A percentile compares a stretch with the other conserved stretches of the same genome.
These are phyloP conservation scores for Ligdia adustata DNA, from an alignment of 2,888 invertebrate species.

Conservation along the genomic window DNA sequence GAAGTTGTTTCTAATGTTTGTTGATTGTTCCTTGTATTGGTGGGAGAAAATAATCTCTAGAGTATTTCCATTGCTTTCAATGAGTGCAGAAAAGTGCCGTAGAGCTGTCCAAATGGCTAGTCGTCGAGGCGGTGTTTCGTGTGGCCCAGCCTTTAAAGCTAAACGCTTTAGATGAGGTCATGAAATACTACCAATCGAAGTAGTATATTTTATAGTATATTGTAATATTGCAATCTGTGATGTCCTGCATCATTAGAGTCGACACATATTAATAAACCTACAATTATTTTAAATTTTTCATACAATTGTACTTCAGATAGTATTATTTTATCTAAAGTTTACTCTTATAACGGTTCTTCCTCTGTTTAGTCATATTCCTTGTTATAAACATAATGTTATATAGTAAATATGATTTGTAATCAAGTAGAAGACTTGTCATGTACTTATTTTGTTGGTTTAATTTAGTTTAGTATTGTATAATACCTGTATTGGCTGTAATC, in stretches of 20 bases:
- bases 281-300: constrained; percentile 15
- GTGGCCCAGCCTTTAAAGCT: too few species aligned
- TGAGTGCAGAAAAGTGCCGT: too few species aligned
- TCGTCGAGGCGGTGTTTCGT: too few species aligned
- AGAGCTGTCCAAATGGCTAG: too few species aligned
- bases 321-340: constrained; percentile 58
- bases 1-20: too few species aligned
- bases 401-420: constrained; percentile 18
- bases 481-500: neutral
- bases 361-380: constrained; percentile 6
- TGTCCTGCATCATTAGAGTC: constrained; percentile 10
- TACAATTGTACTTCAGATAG: constrained; percentile 70
- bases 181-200: constrained; percentile 2
- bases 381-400: constrained; percentile 3
- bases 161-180: constrained; percentile 1
- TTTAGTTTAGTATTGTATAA: neutral
- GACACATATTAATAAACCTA: constrained; percentile 12
- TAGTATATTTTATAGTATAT: constrained; percentile 1
- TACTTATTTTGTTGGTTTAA: constrained; percentile 28
- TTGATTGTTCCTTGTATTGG: too few species aligned
- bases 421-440: constrained; percentile 29
- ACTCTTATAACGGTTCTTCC: neutral
- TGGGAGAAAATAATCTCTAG: too few species aligned
- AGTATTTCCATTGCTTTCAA: too few species aligned
- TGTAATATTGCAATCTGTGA: neutral